Evolutionary conservation across 2,888 invertebrate genomes (phyloP), one percentile per base, ranked within the genome.

Genomic region (Notocelia uddmanniana): DNA sequence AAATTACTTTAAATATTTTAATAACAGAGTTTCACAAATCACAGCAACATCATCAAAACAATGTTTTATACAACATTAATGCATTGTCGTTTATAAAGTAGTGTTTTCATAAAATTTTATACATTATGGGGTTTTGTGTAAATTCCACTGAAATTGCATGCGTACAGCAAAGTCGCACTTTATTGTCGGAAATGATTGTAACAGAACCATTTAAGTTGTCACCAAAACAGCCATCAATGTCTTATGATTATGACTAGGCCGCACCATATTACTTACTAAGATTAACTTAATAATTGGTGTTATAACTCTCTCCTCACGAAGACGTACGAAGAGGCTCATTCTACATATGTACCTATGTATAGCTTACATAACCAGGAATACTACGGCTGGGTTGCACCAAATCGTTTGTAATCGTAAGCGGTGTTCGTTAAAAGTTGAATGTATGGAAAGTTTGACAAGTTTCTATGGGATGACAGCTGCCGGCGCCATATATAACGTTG

Each of bases 221-320:
- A n/a, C n/a, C n/a, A n/a, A n/a, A 11, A 19, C 26, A 60, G 19
- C 26, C 19, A 50, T 0, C 23, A 37, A 31, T 52, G 21, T 19
- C 18, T 41, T 41, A 37, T 57, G 19, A n/a, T 15, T 68, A 19
- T 34, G 3, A 34, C 68, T 68, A 60, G 59, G 59, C 52, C 52
- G 37, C 26, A 3, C 8, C 31, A n/a, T 1, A 31, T 31, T 31
- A n/a, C 41, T 37, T 37, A 45, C 45, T 37, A 45, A 48, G 10
- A 26, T 26, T 45, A 23, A 23, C 9, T 60, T 18, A 21, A 21
- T 45, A 45, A 26, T 45, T 62, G 62, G 48, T 62, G 62, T 50
- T 50, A 3, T 62, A 50, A 48, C 19, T 3, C 18, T 31, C 13
- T 45, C 26, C 8, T 13, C 48, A 62, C 10, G 21, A 37, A 13